Conservation (phyloP, 2,888 invertebrate genomes). For the Heliconius charithonia region DNA sequence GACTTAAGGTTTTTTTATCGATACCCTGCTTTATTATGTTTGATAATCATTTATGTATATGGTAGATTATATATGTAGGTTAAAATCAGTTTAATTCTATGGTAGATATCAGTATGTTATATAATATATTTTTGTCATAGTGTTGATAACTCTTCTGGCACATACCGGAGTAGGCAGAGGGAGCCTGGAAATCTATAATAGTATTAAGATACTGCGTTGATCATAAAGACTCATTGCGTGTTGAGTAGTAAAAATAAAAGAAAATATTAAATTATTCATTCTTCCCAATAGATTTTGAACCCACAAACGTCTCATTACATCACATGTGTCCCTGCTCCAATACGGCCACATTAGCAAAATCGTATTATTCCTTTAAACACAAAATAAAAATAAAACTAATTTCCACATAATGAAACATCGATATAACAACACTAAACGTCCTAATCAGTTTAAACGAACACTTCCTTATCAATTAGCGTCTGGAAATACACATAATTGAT, state of each 20-base stretch:
- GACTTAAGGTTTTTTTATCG: conserved; percentile 17
- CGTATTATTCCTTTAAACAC: not conserved
- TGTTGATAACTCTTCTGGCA: too few relatives aligned
- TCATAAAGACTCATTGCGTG: too few relatives aligned
- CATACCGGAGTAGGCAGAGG: not conserved
- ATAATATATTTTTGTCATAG: too few relatives aligned
- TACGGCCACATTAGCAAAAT: not conserved
- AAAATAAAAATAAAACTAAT: not conserved
- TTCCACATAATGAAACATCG: not conserved
- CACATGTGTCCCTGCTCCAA: not conserved
- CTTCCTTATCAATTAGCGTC: conserved; percentile 65
- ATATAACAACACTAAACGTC: conserved; percentile 20
- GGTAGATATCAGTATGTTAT: too few relatives aligned
- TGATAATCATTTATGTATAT: too few relatives aligned
- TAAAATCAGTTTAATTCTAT: too few relatives aligned
- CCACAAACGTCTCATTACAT: not conserved
- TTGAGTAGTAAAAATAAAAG: too few relatives aligned
- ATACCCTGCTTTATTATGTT: conserved; percentile 1
- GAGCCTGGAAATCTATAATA: not conserved
- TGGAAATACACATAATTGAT: conserved; percentile 45
- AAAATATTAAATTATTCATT: not conserved
- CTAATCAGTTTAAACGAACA: conserved; percentile 49
- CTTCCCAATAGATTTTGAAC: not conserved
- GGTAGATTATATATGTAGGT: too few relatives aligned
- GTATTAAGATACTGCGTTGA: not conserved